Base-by-base conservation (phyloP, 2,888 invertebrate genomes). In the Spisula subtruncata region DNA sequence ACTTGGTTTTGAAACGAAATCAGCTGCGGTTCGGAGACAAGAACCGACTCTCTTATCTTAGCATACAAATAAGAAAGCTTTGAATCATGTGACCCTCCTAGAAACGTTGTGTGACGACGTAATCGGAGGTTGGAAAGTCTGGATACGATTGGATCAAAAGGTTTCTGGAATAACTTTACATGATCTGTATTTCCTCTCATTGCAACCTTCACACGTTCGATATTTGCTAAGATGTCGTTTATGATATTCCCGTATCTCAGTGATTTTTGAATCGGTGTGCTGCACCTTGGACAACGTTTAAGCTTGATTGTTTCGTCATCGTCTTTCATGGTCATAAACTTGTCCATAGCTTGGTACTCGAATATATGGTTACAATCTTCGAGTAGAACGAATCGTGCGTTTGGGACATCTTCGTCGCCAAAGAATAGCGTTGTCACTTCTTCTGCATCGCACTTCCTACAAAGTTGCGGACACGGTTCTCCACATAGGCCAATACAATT, bases 401-500 rank as follows among this genome's bases (percentile, higher is more conserved):
- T 97, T 0, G 97, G 60, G 12, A 56, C 51, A 46, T 82, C 85
- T 60, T 90, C 86, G 14, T 79, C 51, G 12, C 88, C 89, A 66
- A 84, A 88, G 35, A 88, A 48, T n/a, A 87, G 79, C 10, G 46
- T 16, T 32, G 89, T 89, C 29, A 91, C 86, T 46, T 89, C 93
- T 0, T 96, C 94, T 60, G 94, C 86, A 85, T 97, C 94, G 96
- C 98, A 98, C 18, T 96, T 81, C 54, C 97, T 96, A 96, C 98
- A 98, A 84, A 97, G 94, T 60, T 96, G 96, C 32, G 98, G 98
- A 96, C 98, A 98, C 18, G 97, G 98, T 96, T 98, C 98, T n/a
- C 98, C 98, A 97, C 98, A 98, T 82, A 98, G 97, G 18, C 98
- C 98, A 95, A 98, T 97, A 96, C 98, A 95, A 29, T 18, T 25